Evolutionary conservation across 2,797 vertebrate species (phyloP), one percentile per base, ranked within the genome.

Genomic region (Sarcophilus harrisii): DNA sequence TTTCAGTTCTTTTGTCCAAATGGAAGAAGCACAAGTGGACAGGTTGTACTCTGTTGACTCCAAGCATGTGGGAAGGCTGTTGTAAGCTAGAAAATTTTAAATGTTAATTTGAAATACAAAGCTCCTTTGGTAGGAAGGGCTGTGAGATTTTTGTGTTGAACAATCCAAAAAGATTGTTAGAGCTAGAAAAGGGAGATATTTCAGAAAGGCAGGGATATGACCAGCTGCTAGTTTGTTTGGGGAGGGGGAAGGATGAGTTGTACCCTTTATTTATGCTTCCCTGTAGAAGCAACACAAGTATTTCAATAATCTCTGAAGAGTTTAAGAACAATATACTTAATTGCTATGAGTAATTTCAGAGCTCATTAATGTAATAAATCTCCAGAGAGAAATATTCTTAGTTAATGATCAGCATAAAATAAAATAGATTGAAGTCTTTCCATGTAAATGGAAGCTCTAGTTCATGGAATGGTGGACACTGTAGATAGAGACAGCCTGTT

Each of bases 321-420:
- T 98, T 98, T 98, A 98, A 98, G 98, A 98, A 98, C 98, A 98
- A 98, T 98, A 98, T 98, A 98, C 94, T 98, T 99, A 98, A 98
- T 98, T 98, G 98, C 98, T 98, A 95, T 98, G 98, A 98, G 98
- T 98, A 98, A 98, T 98, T 98, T 98, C 97, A 97, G 97, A 98
- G 96, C 97, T 98, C 98, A 98, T 98, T 98, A 98, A 98, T 98
- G 97, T 98, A 98, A 98, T 98, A 98, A 98, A 98, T 98, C 98
- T 98, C 97, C 91, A 18, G 96, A 98, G 98, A 96, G 97, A 98
- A 98, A 98, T 98, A 98, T 98, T 98, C 97, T 98, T 98, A 98
- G 98, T 98, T 98, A 95, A 98, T 54, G 96, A 98, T 98, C 98
- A 98, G 97, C 95, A 93, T 97, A 98, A 98, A 98, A 98, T 96